Conservation (phyloP, 2,888 invertebrate species). For the Siphlonurus alternatus region DNA sequence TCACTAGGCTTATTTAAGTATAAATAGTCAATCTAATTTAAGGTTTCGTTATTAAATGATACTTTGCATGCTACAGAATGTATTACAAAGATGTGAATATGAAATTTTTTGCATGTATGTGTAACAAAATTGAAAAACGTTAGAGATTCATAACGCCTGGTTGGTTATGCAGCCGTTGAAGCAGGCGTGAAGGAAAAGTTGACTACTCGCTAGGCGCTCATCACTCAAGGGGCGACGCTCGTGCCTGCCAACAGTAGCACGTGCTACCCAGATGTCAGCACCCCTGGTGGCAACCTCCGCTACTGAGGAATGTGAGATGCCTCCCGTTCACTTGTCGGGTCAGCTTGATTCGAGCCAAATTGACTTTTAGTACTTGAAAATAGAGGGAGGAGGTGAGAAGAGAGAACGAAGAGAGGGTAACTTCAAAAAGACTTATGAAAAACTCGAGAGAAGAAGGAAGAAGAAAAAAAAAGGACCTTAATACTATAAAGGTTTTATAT, state of each 20-base stretch:
- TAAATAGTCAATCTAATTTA: too few species aligned
- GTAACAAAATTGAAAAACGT: too few species aligned
- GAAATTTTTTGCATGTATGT: too few species aligned
- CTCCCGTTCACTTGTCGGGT: too few species aligned
- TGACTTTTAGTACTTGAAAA: not conserved
- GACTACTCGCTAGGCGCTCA: not conserved
- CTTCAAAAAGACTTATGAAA: not conserved
- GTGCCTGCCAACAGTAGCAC: not conserved
- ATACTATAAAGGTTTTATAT: not conserved
- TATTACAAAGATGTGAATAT: too few species aligned
- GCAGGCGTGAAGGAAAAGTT: not conserved
- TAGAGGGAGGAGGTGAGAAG: not conserved
- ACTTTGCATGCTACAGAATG: too few species aligned
- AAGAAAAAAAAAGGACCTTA: not conserved
- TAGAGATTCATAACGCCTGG: too few species aligned
- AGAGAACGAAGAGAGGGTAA: not conserved
- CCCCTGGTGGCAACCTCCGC: not conserved
- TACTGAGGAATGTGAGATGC: too few species aligned
- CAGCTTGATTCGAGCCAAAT: too few species aligned
- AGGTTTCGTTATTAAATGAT: too few species aligned
- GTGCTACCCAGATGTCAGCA: not conserved
- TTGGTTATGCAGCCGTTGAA: not conserved
- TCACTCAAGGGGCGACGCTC: not conserved
- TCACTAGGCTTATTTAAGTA: too few species aligned
- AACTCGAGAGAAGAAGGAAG: not conserved